phyloP scores from a whole-genome alignment of 1,140 invertebrate genomes.

The Campoletis sonorensis region DNA sequence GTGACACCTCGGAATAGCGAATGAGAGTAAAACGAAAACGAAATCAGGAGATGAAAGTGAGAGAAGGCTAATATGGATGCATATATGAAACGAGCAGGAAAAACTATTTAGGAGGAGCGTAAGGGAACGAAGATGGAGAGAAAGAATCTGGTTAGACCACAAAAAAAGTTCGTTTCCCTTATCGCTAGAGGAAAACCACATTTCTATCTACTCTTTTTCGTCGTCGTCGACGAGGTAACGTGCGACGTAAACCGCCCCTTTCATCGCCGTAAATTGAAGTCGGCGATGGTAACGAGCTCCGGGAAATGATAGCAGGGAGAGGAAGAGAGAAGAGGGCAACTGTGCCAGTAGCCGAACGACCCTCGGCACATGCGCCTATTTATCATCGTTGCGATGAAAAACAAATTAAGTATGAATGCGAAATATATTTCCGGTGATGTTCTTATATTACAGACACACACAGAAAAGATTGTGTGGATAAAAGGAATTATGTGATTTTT shows the following conservation, averaged over 20 bases:
- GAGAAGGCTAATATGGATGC: neutral
- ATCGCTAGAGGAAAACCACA: conserved; percentile 29
- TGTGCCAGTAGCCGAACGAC: neutral
- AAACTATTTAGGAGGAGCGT: neutral
- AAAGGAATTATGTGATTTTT: neutral
- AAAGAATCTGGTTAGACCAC: neutral
- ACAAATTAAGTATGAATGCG: conserved; percentile 1
- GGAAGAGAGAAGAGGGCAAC: neutral
- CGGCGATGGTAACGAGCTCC: conserved; percentile 24
- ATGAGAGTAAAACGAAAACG: neutral
- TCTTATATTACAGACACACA: neutral
- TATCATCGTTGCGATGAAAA: neutral
- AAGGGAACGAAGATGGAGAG: neutral
- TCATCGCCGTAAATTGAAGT: conserved; percentile 38
- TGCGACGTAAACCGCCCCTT: neutral
- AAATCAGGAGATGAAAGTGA: conserved; percentile 13
- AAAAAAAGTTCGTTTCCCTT: conserved; percentile 16
- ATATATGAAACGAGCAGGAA: neutral
- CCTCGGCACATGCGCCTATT: neutral
- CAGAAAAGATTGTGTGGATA: neutral
- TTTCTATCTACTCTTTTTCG: conserved; percentile 34
- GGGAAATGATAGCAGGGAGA: neutral
- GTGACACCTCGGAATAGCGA: neutral
- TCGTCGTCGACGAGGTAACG: conserved; percentile 24
- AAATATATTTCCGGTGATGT: neutral